Evolutionary conservation across 2,113 vertebrate species (phyloP), one percentile per base, ranked within the genome.

Genomic region (Guaruba guarouba): DNA sequence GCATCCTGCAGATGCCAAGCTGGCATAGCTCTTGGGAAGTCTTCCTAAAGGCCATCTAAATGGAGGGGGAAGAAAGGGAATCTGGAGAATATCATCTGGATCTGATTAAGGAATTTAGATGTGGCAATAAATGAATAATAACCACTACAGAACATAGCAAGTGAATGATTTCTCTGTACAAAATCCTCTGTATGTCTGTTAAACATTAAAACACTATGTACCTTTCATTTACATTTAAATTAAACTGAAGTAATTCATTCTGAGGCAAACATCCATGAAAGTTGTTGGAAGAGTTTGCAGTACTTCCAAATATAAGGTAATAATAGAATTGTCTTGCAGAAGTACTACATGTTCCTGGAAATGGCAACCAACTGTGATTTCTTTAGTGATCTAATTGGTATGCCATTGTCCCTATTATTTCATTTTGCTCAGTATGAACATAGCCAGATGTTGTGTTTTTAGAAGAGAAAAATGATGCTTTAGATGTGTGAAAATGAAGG

Each of bases 191-290:
- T 37, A 64, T 51, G 68, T 33, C 76, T 78, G 85, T 83, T 90
- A 78, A 82, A 86, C 71, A 51, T 52, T 95, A 64, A 77, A 90
- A 83, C 37, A 14, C 52, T 48, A 62, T 59, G 64, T 82, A 80
- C 67, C 73, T 88, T 93, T 70, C 57, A 95, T 97, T 92, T 96
- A 92, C 93, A 95, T 97, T 95, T 95, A 95, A 96, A 96, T 90
- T 48, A 86, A 92, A 62, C 57, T 10, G 37, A 62, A 92, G 86
- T 25, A 35, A 7, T 90, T 91, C 85, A 4, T 67, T 66, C 62
- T 7, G 57, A 89, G 79, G 92, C 82, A 92, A 86, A 91, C 28
- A 33, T 39, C 73, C n/a, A 39, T 39, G 89, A 44, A 82, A 54
- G 78, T 46, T 63, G 68, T 5, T 51, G 37, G n/a, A 74, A 74